A percentile compares a stretch with the other conserved stretches of the same genome.
Evolutionary conservation across 1,140 invertebrate genomes (phyloP).

Genomic region (Drosophila seguyi): DNA sequence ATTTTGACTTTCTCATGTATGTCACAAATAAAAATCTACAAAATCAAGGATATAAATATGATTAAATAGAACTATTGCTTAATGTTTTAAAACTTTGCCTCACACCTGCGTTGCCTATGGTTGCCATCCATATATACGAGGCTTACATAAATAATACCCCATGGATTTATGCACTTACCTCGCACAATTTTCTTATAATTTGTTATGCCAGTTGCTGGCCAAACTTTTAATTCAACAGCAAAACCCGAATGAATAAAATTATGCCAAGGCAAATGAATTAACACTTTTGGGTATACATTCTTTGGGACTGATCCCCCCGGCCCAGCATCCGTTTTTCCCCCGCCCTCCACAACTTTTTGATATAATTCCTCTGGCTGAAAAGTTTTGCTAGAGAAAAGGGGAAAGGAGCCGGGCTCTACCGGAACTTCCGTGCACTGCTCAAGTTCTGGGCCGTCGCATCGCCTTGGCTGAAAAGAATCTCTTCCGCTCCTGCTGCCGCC

Average conservation of each 20-base stretch:
- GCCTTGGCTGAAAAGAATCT: slow-evolving; percentile 58
- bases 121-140: background rate
- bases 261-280: slow-evolving; percentile 75
- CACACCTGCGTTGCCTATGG: background rate
- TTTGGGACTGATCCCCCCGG: slow-evolving; percentile 12
- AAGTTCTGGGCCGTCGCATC: slow-evolving; percentile 73
- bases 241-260: slow-evolving; percentile 68
- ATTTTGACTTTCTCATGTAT: background rate
- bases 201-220: slow-evolving; percentile 61
- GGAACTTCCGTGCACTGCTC: slow-evolving; percentile 79
- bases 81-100: no score
- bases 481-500: slow-evolving; percentile 12
- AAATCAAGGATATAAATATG: background rate
- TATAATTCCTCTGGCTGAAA: slow-evolving; percentile 54
- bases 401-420: slow-evolving; percentile 46
- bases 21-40: background rate
- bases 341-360: slow-evolving; percentile 26
- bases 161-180: slow-evolving; percentile 31
- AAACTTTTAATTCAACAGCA: slow-evolving; percentile 70
- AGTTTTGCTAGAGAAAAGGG: slow-evolving; percentile 40
- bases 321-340: slow-evolving; percentile 20
- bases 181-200: slow-evolving; percentile 63
- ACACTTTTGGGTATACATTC: slow-evolving; percentile 61
- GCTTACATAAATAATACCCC: slow-evolving; percentile 30
- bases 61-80: background rate